Evolutionary conservation across 2,888 invertebrate species (phyloP).

Genomic region (Aproaerema taeniolella): DNA sequence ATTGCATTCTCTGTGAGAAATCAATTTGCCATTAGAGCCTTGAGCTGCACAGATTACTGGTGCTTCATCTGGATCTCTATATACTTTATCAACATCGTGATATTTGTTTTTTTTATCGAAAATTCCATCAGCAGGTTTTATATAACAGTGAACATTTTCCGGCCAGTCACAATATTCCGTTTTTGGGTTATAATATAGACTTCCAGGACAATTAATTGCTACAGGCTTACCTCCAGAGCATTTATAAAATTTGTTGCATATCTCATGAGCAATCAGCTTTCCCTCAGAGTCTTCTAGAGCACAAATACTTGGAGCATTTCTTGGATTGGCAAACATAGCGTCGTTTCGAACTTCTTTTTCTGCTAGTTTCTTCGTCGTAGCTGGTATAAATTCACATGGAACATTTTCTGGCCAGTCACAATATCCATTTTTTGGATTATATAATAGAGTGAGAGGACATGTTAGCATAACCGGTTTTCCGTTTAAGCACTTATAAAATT

Average conservation of each 20-base stretch:
- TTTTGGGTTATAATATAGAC: constrained; percentile 31
- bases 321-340: no score
- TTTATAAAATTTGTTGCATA: constrained; percentile 26
- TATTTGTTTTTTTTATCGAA: no score
- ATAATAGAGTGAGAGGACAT: constrained; percentile 26
- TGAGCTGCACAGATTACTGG: constrained; percentile 28
- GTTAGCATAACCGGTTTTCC: constrained; percentile 25
- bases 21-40: constrained; percentile 30
- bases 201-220: constrained; percentile 24
- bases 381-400: constrained; percentile 22
- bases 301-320: constrained; percentile 22
- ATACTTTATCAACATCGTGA: constrained; percentile 7
- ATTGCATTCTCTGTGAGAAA: constrained; percentile 36
- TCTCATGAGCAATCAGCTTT: constrained; percentile 20
- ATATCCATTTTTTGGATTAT: constrained; percentile 24
- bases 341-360: constrained; percentile 13
- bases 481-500: constrained; percentile 32
- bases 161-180: constrained; percentile 39
- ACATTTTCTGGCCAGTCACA: constrained; percentile 34
- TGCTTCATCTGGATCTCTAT: constrained; percentile 30
- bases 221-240: constrained; percentile 32
- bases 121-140: no score
- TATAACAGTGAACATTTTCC: no score
- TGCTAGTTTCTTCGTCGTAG: neutral
- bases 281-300: constrained; percentile 27